Conservation (phyloP, 2,888 invertebrate species). For the Tetheella fluctuosa region DNA sequence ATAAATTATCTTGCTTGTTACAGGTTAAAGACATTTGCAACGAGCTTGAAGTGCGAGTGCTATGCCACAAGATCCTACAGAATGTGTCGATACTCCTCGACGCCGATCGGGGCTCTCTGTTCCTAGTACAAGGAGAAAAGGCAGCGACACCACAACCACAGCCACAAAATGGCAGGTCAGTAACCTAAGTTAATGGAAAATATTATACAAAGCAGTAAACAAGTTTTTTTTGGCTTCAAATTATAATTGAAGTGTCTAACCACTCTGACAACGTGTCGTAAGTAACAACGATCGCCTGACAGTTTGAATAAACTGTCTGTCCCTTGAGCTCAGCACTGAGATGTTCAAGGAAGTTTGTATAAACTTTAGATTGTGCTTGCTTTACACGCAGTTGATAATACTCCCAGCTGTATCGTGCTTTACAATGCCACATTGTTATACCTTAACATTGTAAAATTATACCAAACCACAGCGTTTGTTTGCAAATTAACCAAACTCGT, state of each 20-base stretch:
- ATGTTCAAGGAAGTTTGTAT: constrained; percentile 8
- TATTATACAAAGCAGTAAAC: constrained; percentile 5
- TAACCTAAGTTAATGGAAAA: constrained; percentile 14
- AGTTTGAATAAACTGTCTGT: constrained; percentile 25
- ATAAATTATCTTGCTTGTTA: constrained; percentile 40
- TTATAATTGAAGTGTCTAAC: constrained; percentile 12
- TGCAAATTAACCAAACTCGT: not conserved
- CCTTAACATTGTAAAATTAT: not conserved
- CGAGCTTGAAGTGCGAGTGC: constrained; percentile 95
- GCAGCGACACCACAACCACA: constrained; percentile 69
- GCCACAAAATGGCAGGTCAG: constrained; percentile 78
- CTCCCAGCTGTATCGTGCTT: constrained; percentile 11
- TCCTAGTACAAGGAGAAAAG: constrained; percentile 90
- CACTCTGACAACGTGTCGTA: constrained; percentile 12
- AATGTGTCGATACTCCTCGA: constrained; percentile 96
- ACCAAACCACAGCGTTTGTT: constrained; percentile 2
- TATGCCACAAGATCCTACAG: constrained; percentile 98
- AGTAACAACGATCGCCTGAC: constrained; percentile 22
- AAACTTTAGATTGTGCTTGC: constrained; percentile 13
- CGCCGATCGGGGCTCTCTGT: constrained; percentile 96
- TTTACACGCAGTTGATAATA: constrained; percentile 13
- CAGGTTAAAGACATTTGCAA: constrained; percentile 98
- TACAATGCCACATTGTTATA: constrained; percentile 8
- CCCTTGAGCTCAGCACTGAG: constrained; percentile 9
- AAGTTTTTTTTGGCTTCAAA: constrained; percentile 6